phyloP scores from a whole-genome alignment of 1,140 invertebrate genomes.

The Meloidogyne exigua region DNA sequence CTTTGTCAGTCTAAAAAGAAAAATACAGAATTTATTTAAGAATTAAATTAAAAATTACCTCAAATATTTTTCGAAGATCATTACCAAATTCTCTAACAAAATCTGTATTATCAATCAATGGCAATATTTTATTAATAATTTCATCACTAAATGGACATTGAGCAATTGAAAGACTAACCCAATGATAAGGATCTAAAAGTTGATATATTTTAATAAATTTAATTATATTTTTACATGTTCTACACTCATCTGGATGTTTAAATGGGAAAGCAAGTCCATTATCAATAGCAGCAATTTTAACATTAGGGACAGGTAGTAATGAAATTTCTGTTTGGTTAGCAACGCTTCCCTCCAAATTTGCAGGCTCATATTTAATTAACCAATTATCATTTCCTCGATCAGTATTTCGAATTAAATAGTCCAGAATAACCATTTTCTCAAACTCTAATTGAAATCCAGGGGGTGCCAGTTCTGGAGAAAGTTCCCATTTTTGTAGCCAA shows the following conservation, averaged over 20 bases:
- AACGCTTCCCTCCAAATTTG: neutral
- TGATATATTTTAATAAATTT: neutral
- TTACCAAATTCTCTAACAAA: constrained; percentile 97
- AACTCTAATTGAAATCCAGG: constrained; percentile 92
- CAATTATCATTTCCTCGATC: constrained; percentile 99
- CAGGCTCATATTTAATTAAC: constrained; percentile 80
- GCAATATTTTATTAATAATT: constrained; percentile 83
- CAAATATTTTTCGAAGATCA: constrained; percentile 89
- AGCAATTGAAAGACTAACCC: constrained; percentile 95
- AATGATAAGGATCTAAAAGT: constrained; percentile 86
- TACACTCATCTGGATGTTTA: constrained; percentile 98
- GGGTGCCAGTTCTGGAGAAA: constrained; percentile 62
- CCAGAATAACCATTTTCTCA: constrained; percentile 89
- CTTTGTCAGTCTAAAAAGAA: constrained; percentile 82
- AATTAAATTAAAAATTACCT: constrained; percentile 69
- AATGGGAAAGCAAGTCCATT: constrained; percentile 98
- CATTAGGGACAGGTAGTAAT: neutral
- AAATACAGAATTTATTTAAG: neutral
- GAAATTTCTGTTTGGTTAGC: no score
- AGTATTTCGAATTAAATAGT: constrained; percentile 99
- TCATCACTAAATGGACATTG: constrained; percentile 89
- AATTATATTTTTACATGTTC: constrained; percentile 72
- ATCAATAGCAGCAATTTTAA: constrained; percentile 90
- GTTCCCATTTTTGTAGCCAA: constrained; percentile 88
- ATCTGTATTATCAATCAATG: constrained; percentile 89